Conservation (phyloP, 2,113 vertebrate genomes). For the Poecilia latipinna region DNA sequence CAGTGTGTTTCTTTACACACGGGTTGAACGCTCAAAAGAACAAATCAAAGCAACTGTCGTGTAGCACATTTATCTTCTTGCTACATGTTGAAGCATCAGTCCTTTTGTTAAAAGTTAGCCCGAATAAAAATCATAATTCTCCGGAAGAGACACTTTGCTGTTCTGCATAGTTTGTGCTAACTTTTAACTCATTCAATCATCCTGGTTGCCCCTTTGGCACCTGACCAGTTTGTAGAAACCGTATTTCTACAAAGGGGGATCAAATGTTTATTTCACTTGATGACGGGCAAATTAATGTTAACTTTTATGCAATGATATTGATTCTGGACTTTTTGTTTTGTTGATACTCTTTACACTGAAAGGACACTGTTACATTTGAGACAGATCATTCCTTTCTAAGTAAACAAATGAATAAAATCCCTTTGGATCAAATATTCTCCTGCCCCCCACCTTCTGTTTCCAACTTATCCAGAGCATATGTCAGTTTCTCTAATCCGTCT, state of each 20-base stretch:
- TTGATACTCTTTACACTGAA: neutral
- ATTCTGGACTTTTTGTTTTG: neutral
- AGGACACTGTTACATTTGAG: neutral
- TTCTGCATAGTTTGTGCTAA: neutral
- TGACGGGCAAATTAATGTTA: neutral
- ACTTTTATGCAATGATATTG: neutral
- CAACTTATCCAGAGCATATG: neutral
- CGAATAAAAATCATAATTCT: neutral
- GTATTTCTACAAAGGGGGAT: neutral
- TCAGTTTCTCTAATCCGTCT: neutral
- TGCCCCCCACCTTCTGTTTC: neutral
- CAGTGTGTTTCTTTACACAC: neutral
- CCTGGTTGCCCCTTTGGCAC: neutral
- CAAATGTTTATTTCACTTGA: neutral
- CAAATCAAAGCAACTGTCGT: neutral
- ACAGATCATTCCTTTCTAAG: neutral
- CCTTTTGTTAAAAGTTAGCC: too few relatives aligned
- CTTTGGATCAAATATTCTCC: neutral
- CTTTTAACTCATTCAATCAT: neutral
- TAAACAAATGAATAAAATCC: neutral
- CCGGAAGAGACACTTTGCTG: neutral
- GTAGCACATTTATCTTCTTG: neutral
- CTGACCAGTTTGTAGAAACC: neutral
- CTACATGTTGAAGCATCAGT: too few relatives aligned
- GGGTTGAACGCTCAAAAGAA: too few relatives aligned